Evolutionary conservation across 1,140 invertebrate genomes (phyloP), one percentile per base, ranked within the genome.

Genomic region (Saccostrea glomerata): DNA sequence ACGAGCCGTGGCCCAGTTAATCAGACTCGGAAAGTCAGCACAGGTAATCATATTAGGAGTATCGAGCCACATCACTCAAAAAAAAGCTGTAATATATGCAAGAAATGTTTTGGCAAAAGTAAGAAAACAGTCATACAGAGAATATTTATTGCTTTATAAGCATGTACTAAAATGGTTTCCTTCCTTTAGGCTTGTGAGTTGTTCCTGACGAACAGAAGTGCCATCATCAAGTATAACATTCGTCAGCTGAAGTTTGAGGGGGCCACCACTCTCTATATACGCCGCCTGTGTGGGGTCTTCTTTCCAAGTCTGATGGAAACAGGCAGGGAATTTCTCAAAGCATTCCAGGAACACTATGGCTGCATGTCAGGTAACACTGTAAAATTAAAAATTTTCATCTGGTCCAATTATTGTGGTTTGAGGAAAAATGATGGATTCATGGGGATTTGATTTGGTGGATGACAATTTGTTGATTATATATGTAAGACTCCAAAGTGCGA

Each of bases 261-360:
- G 25, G 97, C 98, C 17, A 98, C 97, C 17, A 96, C 97, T 11
- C 96, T 97, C 83, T 99, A 98, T 92, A 97, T 98, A 13, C 97
- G 97, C 91, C 97, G 98, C 94, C 96, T 98, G 83, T 97, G 97
- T 87, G 97, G 97, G 89, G 97, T 98, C 6, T 98, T 98, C 92
- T 98, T 99, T 94, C 97, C 97, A 88, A 98, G 97, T 92, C 96
- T 99, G 87, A 96, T 96, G 88, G 97, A 98, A 94, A 98, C 98
- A 92, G 97, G 97, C 85, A 96, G 96, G 92, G 98, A 99, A 95
- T 98, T 98, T 94, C 96, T 97, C 56, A 96, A 97, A 92, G 97
- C 97, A 63, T 98, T 99, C 94, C 96, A 97, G 58, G 96, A 97
- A 86, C 96, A 96, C 92, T 93, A 92, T 90, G 94, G 93, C 40